A percentile compares a stretch with the other conserved stretches of the same genome.
Evolutionary conservation across 1,140 invertebrate species (phyloP).

Genomic region (Proctacanthus coquilletti): DNA sequence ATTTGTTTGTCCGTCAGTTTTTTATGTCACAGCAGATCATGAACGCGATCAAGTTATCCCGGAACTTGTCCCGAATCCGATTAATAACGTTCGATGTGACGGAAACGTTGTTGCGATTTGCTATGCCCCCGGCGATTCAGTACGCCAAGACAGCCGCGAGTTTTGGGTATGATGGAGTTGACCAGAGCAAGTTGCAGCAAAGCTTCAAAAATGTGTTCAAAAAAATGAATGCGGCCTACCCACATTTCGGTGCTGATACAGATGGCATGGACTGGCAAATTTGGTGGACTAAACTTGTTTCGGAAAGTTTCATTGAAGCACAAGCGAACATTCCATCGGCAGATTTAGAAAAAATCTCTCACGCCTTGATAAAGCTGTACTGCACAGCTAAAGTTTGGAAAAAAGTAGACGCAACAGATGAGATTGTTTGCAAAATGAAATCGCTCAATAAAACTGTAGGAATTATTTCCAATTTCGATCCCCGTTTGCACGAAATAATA

Average conservation of each 20-base stretch:
- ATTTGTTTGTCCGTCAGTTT: too few species aligned
- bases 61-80: conserved; percentile 29
- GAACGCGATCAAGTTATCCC: too few species aligned
- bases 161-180: conserved; percentile 45
- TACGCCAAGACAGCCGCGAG: conserved; percentile 50
- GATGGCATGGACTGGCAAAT: conserved; percentile 15
- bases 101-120: conserved; percentile 61
- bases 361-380: conserved; percentile 12
- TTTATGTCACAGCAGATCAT: too few species aligned
- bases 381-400: conserved; percentile 17
- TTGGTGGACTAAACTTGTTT: conserved; percentile 21
- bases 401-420: conserved; percentile 12
- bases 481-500: conserved; percentile 14
- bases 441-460: conserved; percentile 17
- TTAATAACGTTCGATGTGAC: conserved; percentile 81
- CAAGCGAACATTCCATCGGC: conserved; percentile 6
- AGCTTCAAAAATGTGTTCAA: conserved; percentile 23
- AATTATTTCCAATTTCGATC: conserved; percentile 26
- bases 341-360: conserved; percentile 9
- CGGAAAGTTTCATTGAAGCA: conserved; percentile 13
- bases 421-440: conserved; percentile 15
- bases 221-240: conserved; percentile 12
- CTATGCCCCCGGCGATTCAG: conserved; percentile 45
- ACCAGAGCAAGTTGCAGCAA: conserved; percentile 33
- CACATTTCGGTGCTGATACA: conserved; percentile 18